Evolutionary conservation across 2,888 invertebrate genomes (phyloP).

Genomic region (Ceramica pisi): DNA sequence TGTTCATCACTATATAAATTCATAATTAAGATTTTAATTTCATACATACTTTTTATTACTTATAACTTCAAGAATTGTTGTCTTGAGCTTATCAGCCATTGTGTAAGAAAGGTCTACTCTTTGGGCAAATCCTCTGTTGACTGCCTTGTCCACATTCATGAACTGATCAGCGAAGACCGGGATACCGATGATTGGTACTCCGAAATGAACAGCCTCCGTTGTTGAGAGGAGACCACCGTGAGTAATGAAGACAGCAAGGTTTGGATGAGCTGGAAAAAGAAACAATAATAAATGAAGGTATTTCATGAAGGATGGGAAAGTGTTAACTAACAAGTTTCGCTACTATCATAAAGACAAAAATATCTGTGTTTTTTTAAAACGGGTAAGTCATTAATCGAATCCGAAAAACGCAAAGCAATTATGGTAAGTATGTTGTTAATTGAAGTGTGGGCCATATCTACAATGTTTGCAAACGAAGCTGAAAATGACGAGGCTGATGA

Average conservation of each 20-base stretch:
- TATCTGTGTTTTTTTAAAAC: too few relatives aligned
- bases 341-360: too few relatives aligned
- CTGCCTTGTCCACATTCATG: constrained; percentile 69
- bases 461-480: too few relatives aligned
- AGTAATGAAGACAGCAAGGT: constrained; percentile 72
- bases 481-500: too few relatives aligned
- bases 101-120: constrained; percentile 69
- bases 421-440: too few relatives aligned
- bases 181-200: constrained; percentile 76
- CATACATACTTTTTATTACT: constrained; percentile 66
- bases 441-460: too few relatives aligned
- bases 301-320: neutral
- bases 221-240: constrained; percentile 78
- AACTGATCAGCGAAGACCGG: constrained; percentile 77
- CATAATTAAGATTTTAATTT: neutral
- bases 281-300: neutral
- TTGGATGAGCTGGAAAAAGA: constrained; percentile 73
- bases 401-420: too few relatives aligned
- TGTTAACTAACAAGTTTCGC: neutral
- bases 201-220: constrained; percentile 74
- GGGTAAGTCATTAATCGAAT: too few relatives aligned
- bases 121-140: constrained; percentile 71
- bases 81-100: constrained; percentile 65
- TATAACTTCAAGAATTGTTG: constrained; percentile 66
- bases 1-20: too few relatives aligned